phyloP scores from a whole-genome alignment of 1,140 invertebrate species.

The Scaptomyza hsui region DNA sequence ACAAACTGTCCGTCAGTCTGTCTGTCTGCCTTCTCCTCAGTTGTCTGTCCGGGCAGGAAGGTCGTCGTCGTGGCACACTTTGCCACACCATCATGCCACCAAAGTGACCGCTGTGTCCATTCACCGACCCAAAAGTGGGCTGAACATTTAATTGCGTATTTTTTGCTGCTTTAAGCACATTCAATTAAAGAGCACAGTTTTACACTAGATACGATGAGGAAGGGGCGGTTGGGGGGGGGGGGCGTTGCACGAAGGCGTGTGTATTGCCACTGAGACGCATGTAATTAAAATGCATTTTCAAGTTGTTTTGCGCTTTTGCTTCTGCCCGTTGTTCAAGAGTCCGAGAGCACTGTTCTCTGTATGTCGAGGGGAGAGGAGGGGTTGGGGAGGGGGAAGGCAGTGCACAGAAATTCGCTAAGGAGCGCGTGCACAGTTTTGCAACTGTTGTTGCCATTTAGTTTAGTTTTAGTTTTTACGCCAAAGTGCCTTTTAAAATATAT shows the following conservation, averaged over 20 bases:
- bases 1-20: constrained; percentile 37
- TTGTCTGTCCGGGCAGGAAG: constrained; percentile 57
- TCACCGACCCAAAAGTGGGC: constrained; percentile 20
- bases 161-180: constrained; percentile 58
- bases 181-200: constrained; percentile 53
- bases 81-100: not conserved
- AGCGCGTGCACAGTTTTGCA: constrained; percentile 43
- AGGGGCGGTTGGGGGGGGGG: not conserved
- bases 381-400: not conserved
- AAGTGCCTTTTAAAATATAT: constrained; percentile 54
- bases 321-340: constrained; percentile 38
- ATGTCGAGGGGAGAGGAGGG: not conserved
- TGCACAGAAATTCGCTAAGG: constrained; percentile 15
- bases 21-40: constrained; percentile 21
- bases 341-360: not conserved
- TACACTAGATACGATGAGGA: not conserved
- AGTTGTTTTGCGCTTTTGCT: constrained; percentile 56
- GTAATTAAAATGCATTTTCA: constrained; percentile 77
- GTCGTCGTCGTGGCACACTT: constrained; percentile 57
- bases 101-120: constrained; percentile 41
- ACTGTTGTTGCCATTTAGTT: constrained; percentile 69
- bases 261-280: constrained; percentile 54
- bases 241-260: constrained; percentile 1
- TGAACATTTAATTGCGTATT: constrained; percentile 58
- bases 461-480: constrained; percentile 49